A percentile compares a stretch with the other conserved stretches of the same genome.
These are phyloP conservation scores for Chrysomela aeneicollis DNA, from an alignment of 2,888 invertebrate genomes.

Conservation along the genomic window DNA sequence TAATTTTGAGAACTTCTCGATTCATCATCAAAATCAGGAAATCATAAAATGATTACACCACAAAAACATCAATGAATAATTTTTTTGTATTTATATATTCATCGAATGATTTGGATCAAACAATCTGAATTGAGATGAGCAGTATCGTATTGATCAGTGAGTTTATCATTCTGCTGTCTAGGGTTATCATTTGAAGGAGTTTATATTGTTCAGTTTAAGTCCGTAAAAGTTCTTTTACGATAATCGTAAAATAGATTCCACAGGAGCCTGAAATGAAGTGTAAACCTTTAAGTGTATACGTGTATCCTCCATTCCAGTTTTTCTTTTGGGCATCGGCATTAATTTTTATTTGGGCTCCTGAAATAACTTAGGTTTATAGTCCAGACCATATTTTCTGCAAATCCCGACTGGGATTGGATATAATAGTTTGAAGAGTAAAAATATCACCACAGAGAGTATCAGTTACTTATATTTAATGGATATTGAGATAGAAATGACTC, in stretches of 20 bases:
- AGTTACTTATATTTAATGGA: conserved; percentile 1
- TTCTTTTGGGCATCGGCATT: conserved; percentile 15
- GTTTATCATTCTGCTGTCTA: too few relatives aligned
- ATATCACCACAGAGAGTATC: conserved; percentile 5
- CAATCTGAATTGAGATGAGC: too few relatives aligned
- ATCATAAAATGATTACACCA: too few relatives aligned
- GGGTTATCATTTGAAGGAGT: too few relatives aligned
- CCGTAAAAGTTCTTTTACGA: conserved; percentile 11
- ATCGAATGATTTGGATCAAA: too few relatives aligned
- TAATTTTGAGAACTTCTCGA: too few relatives aligned
- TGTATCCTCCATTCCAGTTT: not conserved
- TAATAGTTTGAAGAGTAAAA: conserved; percentile 12
- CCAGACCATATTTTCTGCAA: conserved; percentile 13
- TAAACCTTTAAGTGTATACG: conserved; percentile 8
- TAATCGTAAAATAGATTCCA: conserved; percentile 14
- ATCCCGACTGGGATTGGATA: conserved; percentile 16
- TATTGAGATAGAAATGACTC: too few relatives aligned
- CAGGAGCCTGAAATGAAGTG: conserved; percentile 1
- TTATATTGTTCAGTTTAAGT: not conserved
- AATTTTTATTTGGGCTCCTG: conserved; percentile 16
- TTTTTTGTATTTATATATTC: too few relatives aligned
- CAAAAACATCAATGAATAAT: too few relatives aligned
- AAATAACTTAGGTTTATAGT: conserved; percentile 13
- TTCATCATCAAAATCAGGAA: too few relatives aligned
- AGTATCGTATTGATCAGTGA: too few relatives aligned